Percentiles rank a stretch among this genome's conserved stretches.
Evolutionary conservation across 2,797 vertebrate species (phyloP).

Genomic region (Chrosomus eos): DNA sequence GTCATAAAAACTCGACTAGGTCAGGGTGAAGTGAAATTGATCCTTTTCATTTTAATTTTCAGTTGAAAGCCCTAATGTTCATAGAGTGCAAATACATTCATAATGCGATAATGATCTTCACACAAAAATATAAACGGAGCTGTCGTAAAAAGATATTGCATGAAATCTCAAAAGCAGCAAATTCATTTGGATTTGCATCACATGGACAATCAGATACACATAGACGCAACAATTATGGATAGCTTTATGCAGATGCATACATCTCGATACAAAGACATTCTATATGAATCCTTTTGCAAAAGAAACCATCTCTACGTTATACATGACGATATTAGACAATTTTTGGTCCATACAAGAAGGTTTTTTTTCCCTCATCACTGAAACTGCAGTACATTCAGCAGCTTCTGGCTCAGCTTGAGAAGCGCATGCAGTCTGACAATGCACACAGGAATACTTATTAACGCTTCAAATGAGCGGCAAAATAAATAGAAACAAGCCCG

Average conservation of each 20-base stretch:
- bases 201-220: slow-evolving; percentile 43
- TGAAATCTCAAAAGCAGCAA: slow-evolving; percentile 60
- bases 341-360: slow-evolving; percentile 78
- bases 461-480: slow-evolving; percentile 46
- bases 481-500: slow-evolving; percentile 58
- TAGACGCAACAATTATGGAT: slow-evolving; percentile 53
- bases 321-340: slow-evolving; percentile 67
- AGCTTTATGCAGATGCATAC: slow-evolving; percentile 73
- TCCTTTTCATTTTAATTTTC: slow-evolving; percentile 54
- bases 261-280: slow-evolving; percentile 72
- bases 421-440: slow-evolving; percentile 79
- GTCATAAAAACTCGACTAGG: slow-evolving; percentile 37
- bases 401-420: slow-evolving; percentile 68
- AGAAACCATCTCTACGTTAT: slow-evolving; percentile 52
- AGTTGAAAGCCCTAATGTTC: slow-evolving; percentile 57
- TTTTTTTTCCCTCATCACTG: slow-evolving; percentile 62
- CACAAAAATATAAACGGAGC: slow-evolving; percentile 62
- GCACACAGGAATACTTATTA: slow-evolving; percentile 44
- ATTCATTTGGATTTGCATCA: slow-evolving; percentile 48
- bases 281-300: slow-evolving; percentile 63
- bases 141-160: slow-evolving; percentile 58
- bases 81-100: slow-evolving; percentile 62
- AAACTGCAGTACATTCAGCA: slow-evolving; percentile 81
- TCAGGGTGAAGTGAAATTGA: slow-evolving; percentile 47
- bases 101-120: slow-evolving; percentile 53